Percentiles rank a stretch among this genome's conserved stretches.
Evolutionary conservation across 2,888 invertebrate species (phyloP).

Genomic region (Dimorphilus gyrociliatus): DNA sequence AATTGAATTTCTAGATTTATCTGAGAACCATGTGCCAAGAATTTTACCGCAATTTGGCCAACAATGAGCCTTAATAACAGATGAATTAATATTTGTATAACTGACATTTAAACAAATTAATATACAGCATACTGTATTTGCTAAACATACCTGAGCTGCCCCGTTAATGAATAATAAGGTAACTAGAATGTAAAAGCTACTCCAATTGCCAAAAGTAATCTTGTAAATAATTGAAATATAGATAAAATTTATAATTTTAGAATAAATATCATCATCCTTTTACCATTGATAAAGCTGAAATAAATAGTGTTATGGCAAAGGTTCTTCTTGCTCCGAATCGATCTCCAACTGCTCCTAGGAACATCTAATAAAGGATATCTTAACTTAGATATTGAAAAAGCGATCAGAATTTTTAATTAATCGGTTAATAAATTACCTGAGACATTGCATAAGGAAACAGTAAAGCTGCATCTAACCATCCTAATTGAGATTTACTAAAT

Average conservation of each 20-base stretch:
- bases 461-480: constrained; percentile 39
- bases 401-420: neutral
- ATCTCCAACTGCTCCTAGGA: constrained; percentile 37
- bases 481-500: constrained; percentile 34
- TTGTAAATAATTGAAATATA: constrained; percentile 10
- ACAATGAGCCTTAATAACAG: constrained; percentile 37
- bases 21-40: constrained; percentile 38
- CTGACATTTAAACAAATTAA: neutral
- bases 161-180: constrained; percentile 38
- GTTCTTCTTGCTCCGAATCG: constrained; percentile 36
- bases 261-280: no score
- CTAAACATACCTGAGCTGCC: constrained; percentile 26
- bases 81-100: neutral
- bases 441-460: constrained; percentile 39
- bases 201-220: constrained; percentile 36
- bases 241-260: neutral
- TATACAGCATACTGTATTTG: neutral
- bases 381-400: neutral
- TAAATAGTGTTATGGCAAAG: constrained; percentile 32
- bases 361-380: constrained; percentile 26
- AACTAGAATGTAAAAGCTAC: constrained; percentile 26
- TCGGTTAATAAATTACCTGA: constrained; percentile 17
- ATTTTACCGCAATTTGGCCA: constrained; percentile 41
- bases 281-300: constrained; percentile 37
- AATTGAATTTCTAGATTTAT: constrained; percentile 34